phyloP scores from a whole-genome alignment of 2,113 vertebrate genomes.

The Tragelaphus strepsiceros region DNA sequence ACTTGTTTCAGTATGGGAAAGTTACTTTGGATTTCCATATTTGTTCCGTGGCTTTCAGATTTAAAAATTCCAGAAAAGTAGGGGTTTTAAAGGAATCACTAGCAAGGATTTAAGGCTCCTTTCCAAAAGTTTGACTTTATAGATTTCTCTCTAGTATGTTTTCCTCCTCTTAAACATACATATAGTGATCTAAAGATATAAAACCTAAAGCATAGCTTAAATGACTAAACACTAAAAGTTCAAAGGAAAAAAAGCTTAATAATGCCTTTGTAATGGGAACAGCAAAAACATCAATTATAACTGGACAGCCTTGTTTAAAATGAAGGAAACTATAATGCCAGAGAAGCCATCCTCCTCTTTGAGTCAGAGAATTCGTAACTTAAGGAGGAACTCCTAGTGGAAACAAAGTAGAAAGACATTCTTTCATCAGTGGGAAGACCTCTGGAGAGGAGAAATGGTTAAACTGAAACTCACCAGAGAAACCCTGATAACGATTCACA shows the following conservation, averaged over 20 bases:
- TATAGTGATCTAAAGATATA: slow-evolving; percentile 21
- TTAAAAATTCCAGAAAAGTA: slow-evolving; percentile 17
- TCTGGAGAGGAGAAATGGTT: neutral
- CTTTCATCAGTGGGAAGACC: neutral
- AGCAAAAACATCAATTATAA: slow-evolving; percentile 46
- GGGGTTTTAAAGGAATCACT: neutral
- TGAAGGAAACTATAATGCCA: slow-evolving; percentile 25
- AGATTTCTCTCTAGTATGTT: neutral
- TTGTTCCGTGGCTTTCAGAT: neutral
- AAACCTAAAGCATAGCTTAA: slow-evolving; percentile 29
- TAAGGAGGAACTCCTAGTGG: slow-evolving; percentile 15
- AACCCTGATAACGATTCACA: neutral
- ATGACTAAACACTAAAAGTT: slow-evolving; percentile 33
- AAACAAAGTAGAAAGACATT: neutral
- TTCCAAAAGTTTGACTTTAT: neutral
- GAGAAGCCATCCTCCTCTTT: neutral
- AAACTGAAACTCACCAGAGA: neutral
- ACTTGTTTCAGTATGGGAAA: neutral
- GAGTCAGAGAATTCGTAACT: slow-evolving; percentile 30
- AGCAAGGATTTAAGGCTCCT: neutral
- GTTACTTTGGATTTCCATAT: neutral
- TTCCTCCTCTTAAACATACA: neutral
- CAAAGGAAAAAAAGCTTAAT: slow-evolving; percentile 35
- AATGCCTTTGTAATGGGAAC: slow-evolving; percentile 30
- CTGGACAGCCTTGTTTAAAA: slow-evolving; percentile 39